Evolutionary conservation across 2,888 invertebrate species (phyloP), one percentile per base, ranked within the genome.

Genomic region (Polylopha cassiicola): DNA sequence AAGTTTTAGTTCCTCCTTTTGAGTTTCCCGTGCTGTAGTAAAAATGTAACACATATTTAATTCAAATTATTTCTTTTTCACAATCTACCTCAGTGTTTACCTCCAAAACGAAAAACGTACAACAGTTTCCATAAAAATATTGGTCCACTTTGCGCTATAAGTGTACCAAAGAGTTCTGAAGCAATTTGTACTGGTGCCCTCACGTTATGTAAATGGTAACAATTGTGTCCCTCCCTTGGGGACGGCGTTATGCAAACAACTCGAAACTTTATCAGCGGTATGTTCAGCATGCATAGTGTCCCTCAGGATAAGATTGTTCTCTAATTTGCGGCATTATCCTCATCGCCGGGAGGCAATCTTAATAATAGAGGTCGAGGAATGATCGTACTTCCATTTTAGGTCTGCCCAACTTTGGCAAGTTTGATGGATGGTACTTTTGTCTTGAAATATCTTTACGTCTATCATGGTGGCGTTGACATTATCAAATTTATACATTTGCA

Each of bases 221-320:
- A 48, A 43, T 44, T 30, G 36, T 21, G 43, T 38, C 52, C 54
- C 53, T 48, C 48, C 45, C 48, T 48, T 47, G 46, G 29, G 38
- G 41, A 37, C 47, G 44, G 48, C 34, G 48, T 48, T 49, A 50
- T 52, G 48, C 51, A 51, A 54, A 57, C 51, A 48, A 51, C 46
- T 44, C 30, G 23, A 46, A 52, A 37, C 50, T 50, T 42, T 30
- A 30, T 24, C 24, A 13, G 14, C 7, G 16, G 4, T 4, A 21
- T 28, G n/a, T 27, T 34, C 27, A 23, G n/a, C 14, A 28, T 33
- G 27, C 3, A 20, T 15, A 15, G 26, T 10, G 26, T 27, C 11
- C 17, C 22, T 9, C 3, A 22, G 22, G 20, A 24, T 24, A 18
- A 34, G 23, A 24, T 29, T 24, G 20, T 38, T n/a, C 34, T 29